These are phyloP conservation scores for Athalia rosae DNA, from an alignment of 2,888 invertebrate genomes.

Conservation along the genomic window DNA sequence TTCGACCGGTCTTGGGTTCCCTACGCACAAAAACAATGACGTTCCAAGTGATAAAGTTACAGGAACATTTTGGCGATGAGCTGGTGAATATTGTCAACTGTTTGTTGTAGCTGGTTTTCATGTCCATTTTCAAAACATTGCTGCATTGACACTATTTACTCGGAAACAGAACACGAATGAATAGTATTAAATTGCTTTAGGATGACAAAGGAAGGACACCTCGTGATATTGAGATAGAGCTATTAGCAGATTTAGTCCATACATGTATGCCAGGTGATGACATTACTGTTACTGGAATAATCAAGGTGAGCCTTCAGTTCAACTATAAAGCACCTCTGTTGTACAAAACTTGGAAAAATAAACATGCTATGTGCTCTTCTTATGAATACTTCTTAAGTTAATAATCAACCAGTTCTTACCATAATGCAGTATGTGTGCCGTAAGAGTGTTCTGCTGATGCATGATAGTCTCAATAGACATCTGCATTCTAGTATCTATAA, in stretches of 20 bases:
- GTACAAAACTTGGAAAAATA: background rate
- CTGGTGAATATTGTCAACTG: constrained; percentile 73
- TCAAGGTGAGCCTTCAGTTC: constrained; percentile 78
- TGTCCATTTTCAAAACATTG: background rate
- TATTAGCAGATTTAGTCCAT: constrained; percentile 85
- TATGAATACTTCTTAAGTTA: background rate
- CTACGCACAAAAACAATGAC: constrained; percentile 84
- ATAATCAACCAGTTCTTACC: background rate
- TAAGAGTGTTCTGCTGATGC: too few relatives aligned
- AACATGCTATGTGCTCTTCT: background rate
- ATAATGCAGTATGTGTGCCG: too few relatives aligned
- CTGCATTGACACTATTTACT: constrained; percentile 29
- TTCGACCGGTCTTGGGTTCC: constrained; percentile 80
- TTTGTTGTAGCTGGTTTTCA: background rate
- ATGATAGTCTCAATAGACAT: too few relatives aligned
- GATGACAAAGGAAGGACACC: constrained; percentile 84
- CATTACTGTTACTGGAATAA: constrained; percentile 89
- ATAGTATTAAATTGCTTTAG: constrained; percentile 68
- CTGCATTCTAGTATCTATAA: too few relatives aligned
- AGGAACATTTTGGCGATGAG: constrained; percentile 84
- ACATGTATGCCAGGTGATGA: constrained; percentile 92
- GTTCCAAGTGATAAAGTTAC: constrained; percentile 88
- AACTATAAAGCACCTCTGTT: background rate
- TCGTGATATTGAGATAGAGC: constrained; percentile 88
- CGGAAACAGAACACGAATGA: background rate